These are phyloP conservation scores for Drosophila rellima DNA, from an alignment of 2,888 invertebrate genomes.

Conservation along the genomic window DNA sequence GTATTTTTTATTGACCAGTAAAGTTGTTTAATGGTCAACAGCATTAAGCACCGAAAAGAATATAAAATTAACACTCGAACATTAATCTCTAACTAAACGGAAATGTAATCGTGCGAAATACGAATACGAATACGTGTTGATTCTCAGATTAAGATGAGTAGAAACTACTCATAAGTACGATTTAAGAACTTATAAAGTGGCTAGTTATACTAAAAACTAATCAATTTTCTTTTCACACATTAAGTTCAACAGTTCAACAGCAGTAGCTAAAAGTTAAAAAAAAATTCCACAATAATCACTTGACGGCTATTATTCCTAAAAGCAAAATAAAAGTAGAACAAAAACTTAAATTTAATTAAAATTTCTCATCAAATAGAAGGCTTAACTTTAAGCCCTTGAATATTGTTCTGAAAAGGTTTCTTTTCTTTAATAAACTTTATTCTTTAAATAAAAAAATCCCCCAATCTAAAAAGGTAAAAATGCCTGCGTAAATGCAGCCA, in stretches of 20 bases:
- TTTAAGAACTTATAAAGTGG: slow-evolving; percentile 3
- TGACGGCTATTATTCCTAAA: no score
- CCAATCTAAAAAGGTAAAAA: background rate
- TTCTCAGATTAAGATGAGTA: background rate
- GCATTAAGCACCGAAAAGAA: background rate
- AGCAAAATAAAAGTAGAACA: no score
- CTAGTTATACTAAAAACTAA: background rate
- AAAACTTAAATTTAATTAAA: no score
- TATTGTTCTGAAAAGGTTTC: no score
- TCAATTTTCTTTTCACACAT: background rate
- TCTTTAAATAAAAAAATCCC: background rate
- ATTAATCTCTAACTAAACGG: slow-evolving; percentile 17
- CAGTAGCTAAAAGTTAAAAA: no score
- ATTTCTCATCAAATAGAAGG: no score
- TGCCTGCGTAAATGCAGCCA: background rate
- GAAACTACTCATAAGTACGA: background rate
- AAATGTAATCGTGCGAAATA: background rate
- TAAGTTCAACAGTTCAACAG: background rate
- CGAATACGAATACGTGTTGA: background rate
- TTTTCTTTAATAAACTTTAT: no score
- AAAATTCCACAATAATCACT: no score
- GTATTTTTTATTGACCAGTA: slow-evolving; percentile 35
- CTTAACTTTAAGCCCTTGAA: no score
- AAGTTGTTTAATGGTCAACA: slow-evolving; percentile 14
- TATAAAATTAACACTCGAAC: slow-evolving; percentile 9